Evolutionary conservation across 2,797 vertebrate species (phyloP), one percentile per base, ranked within the genome.

Genomic region (Protonibea diacanthus): DNA sequence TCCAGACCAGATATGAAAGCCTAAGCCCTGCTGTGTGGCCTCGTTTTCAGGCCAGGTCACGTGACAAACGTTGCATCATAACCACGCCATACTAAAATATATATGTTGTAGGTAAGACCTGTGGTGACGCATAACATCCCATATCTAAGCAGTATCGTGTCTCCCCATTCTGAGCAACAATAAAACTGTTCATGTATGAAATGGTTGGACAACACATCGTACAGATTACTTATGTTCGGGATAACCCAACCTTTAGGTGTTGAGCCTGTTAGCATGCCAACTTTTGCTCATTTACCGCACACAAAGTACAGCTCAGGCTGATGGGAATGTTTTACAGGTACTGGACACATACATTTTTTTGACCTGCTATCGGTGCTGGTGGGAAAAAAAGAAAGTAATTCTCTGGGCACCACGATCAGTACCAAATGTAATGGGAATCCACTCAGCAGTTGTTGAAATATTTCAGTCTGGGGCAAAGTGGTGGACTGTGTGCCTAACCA

Each of bases 1-100:
- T 79, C 80, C 82, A 87, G 71, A 74, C 40, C 53, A 59, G 52
- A 75, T 58, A 49, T 70, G 21, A 86, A 84, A 84, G 71, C 64
- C 72, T 61, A 72, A 14, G 25, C 62, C 76, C 59, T 72, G 14
- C 67, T 15, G 40, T n/a, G 27, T 61, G 60, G 40, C 63, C n/a
- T 77, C 25, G 51, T 71, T 58, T 64, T 70, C n/a, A 71, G 40
- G 42, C 47, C 17, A 80, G 33, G 77, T 81, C 64, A 72, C 52
- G 64, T 5, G 33, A 85, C 81, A 90, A 76, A 60, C 29, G 13
- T 12, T 0, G 10, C 20, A 12, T 47, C 20, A 71, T 38, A 38
- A 48, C 42, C 69, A 21, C 62, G 51, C 42, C 38, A 65, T 57
- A 55, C 42, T 17, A 44, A 67, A 61, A 56, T 84, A 53, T 55